phyloP scores from a whole-genome alignment of 2,888 invertebrate species.

The Folsomia candida region DNA sequence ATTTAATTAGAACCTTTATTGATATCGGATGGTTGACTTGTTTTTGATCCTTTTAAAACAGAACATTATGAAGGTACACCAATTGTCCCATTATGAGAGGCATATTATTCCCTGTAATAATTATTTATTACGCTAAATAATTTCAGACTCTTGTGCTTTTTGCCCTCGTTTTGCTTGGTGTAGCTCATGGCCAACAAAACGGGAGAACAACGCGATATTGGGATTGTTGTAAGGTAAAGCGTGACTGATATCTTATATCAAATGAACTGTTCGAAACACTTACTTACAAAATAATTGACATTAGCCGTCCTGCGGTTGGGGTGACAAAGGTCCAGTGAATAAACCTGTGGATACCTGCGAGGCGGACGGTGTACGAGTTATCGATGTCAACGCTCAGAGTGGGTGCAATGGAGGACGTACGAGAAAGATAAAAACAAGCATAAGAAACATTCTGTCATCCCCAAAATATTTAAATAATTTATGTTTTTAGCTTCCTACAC shows the following conservation, averaged over 20 bases:
- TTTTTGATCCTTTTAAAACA: too few species aligned
- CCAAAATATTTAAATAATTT: neutral
- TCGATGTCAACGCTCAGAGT: slow-evolving; percentile 26
- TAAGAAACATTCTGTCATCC: neutral
- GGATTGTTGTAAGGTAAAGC: slow-evolving; percentile 30
- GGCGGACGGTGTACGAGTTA: slow-evolving; percentile 16
- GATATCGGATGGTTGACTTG: too few species aligned
- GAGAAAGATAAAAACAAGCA: too few species aligned
- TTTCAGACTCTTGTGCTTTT: too few species aligned
- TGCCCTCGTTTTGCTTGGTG: neutral
- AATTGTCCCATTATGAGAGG: too few species aligned
- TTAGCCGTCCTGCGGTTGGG: slow-evolving; percentile 31
- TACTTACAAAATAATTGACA: neutral
- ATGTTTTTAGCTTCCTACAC: slow-evolving; percentile 23
- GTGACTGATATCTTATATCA: neutral
- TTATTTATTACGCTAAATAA: too few species aligned
- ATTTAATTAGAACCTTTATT: too few species aligned
- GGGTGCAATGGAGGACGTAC: slow-evolving; percentile 37
- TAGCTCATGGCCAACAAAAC: neutral
- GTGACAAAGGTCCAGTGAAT: slow-evolving; percentile 26
- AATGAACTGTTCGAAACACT: neutral
- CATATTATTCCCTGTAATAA: too few species aligned
- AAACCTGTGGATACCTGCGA: slow-evolving; percentile 25
- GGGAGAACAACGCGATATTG: slow-evolving; percentile 27
- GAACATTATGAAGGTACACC: neutral